Evolutionary conservation across 2,888 invertebrate genomes (phyloP).

Genomic region (Torymus texanus): DNA sequence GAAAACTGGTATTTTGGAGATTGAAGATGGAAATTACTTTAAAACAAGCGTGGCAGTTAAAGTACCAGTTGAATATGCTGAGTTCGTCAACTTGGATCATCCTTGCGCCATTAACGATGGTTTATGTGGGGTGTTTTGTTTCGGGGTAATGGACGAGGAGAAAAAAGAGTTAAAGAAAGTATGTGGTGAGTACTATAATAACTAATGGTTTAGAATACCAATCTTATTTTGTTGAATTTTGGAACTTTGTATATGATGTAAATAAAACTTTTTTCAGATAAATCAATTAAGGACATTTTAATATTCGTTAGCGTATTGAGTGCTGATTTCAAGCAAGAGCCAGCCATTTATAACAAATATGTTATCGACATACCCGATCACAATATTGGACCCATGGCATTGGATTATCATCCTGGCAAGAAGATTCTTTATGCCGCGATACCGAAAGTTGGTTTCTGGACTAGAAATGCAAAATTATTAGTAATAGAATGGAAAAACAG

Average conservation of each 20-base stretch:
- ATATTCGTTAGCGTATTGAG: too few relatives aligned
- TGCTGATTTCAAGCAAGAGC: too few relatives aligned
- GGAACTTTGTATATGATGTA: not conserved
- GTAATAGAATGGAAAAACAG: not conserved
- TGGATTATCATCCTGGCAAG: too few relatives aligned
- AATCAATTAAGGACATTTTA: too few relatives aligned
- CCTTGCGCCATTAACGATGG: not conserved
- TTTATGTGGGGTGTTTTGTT: not conserved
- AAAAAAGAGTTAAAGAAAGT: not conserved
- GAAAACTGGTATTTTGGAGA: not conserved
- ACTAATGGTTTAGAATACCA: too few relatives aligned
- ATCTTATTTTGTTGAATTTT: not conserved
- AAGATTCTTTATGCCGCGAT: too few relatives aligned
- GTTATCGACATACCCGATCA: too few relatives aligned
- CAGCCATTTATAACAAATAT: too few relatives aligned
- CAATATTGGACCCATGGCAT: too few relatives aligned
- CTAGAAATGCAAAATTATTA: too few relatives aligned
- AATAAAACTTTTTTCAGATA: too few relatives aligned
- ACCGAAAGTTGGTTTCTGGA: too few relatives aligned
- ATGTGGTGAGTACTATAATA: not conserved
- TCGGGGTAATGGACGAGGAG: not conserved
- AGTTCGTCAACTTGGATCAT: not conserved
- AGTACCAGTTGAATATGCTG: conserved; percentile 4
- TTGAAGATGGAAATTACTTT: not conserved
- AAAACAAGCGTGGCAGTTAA: not conserved